phyloP scores from a whole-genome alignment of 2,797 vertebrate species.

The Catamblyrhynchus diadema region DNA sequence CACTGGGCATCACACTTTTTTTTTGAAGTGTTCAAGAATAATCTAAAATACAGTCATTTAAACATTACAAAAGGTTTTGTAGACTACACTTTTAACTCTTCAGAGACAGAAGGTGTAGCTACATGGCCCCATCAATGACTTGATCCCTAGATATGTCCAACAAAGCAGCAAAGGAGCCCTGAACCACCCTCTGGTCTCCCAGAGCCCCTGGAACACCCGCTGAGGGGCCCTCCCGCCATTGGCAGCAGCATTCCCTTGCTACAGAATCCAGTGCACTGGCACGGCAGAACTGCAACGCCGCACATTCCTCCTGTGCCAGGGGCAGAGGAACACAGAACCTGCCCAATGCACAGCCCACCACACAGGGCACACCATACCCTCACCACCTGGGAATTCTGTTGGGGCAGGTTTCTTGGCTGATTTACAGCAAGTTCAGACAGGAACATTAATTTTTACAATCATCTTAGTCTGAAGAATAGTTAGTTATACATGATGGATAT shows the following conservation, averaged over 20 bases:
- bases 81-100: too few relatives aligned
- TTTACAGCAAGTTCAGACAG: not conserved
- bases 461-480: not conserved
- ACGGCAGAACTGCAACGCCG: not conserved
- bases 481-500: not conserved
- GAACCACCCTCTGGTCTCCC: not conserved
- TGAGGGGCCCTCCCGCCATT: accelerated
- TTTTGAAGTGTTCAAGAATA: not conserved
- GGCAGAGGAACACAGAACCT: not conserved
- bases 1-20: not conserved
- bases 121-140: not conserved
- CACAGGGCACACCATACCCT: not conserved
- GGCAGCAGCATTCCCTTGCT: not conserved
- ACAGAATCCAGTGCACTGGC: not conserved
- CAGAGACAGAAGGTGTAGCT: not conserved
- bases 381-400: not conserved
- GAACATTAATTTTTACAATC: not conserved
- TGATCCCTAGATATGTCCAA: not conserved
- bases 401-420: not conserved
- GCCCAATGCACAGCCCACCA: not conserved
- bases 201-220: not conserved
- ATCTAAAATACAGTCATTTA: not conserved
- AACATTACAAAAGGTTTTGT: not conserved
- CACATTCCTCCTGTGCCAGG: not conserved
- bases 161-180: not conserved